Evolutionary conservation across 2,797 vertebrate species (phyloP).

Genomic region (Tiaroga cobitis): DNA sequence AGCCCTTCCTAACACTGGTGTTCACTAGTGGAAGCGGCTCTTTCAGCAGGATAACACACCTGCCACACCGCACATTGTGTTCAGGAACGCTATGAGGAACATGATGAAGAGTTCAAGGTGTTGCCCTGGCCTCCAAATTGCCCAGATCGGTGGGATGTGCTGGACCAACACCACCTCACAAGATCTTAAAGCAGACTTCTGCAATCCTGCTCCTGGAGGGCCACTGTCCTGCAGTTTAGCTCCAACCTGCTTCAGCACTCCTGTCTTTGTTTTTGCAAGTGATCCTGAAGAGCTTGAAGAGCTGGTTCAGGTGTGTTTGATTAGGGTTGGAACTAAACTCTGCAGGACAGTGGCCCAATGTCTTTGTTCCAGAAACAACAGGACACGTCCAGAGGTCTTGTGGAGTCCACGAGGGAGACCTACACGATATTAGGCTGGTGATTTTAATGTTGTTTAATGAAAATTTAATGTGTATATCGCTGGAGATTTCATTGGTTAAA

Average conservation of each 20-base stretch:
- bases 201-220: too few species aligned
- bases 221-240: too few species aligned
- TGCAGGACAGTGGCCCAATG: neutral
- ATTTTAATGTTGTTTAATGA: neutral
- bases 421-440: neutral
- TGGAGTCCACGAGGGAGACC: neutral
- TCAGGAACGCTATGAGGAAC: neutral
- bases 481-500: neutral
- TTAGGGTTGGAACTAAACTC: neutral
- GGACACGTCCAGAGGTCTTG: neutral
- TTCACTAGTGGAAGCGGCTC: too few species aligned
- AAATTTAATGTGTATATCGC: neutral
- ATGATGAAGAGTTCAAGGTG: neutral
- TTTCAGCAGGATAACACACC: too few species aligned
- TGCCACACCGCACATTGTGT: neutral
- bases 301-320: too few species aligned
- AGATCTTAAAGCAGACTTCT: neutral
- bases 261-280: too few species aligned
- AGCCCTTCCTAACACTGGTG: too few species aligned
- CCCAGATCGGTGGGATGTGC: neutral
- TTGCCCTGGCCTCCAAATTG: neutral
- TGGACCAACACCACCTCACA: neutral
- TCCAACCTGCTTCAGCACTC: too few species aligned
- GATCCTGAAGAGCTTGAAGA: too few species aligned
- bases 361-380: neutral